These are phyloP conservation scores for Neodiprion fabricii DNA, from an alignment of 1,140 invertebrate species.

Conservation along the genomic window DNA sequence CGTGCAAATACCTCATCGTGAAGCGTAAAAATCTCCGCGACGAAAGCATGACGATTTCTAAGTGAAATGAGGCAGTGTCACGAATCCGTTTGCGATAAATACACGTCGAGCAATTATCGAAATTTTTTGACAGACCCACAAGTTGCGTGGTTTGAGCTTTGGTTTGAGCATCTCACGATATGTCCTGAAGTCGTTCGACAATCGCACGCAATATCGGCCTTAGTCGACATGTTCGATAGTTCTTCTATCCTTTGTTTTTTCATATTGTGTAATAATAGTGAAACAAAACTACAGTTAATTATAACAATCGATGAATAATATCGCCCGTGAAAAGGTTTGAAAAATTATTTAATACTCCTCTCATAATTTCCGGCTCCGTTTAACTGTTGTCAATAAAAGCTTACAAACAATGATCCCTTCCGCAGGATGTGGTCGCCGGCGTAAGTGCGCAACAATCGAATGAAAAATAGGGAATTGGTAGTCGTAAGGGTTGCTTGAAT, in stretches of 20 bases:
- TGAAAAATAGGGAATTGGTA: neutral
- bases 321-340: neutral
- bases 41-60: conserved; percentile 7
- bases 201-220: neutral
- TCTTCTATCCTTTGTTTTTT: too few relatives aligned
- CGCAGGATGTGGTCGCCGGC: neutral
- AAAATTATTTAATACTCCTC: neutral
- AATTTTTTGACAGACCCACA: neutral
- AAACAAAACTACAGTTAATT: too few relatives aligned
- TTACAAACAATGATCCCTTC: neutral
- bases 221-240: too few relatives aligned
- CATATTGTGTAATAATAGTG: too few relatives aligned
- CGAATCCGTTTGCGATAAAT: neutral
- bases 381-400: neutral
- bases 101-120: neutral
- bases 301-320: neutral
- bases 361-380: neutral
- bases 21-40: neutral
- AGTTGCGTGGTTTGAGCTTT: neutral
- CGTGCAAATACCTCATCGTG: neutral
- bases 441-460: conserved; percentile 1
- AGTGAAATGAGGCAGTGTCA: neutral
- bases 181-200: neutral
- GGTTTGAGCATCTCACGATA: neutral
- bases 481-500: neutral